These are phyloP conservation scores for Meteorus sp. DNA, from an alignment of 1,140 invertebrate genomes.

Conservation along the genomic window DNA sequence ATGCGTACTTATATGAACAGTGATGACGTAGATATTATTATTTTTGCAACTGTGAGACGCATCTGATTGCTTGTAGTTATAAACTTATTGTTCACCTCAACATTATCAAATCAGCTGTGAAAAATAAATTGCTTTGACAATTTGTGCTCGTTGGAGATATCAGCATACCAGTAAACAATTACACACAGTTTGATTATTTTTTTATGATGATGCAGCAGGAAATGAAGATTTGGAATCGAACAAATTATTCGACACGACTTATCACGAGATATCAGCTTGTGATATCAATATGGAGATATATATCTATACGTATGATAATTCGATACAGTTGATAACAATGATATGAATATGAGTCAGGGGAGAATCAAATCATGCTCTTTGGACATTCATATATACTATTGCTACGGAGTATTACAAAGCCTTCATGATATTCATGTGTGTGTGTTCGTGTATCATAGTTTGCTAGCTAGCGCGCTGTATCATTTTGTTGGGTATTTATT, in stretches of 20 bases:
- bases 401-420: background rate
- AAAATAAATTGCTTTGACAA: no score
- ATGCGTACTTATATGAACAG: no score
- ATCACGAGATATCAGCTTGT: background rate
- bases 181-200: background rate
- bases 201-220: background rate
- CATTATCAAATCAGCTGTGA: constrained; percentile 14
- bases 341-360: background rate
- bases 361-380: constrained; percentile 10
- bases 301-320: no score
- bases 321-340: constrained; percentile 2
- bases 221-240: background rate
- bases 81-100: no score
- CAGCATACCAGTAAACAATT: no score
- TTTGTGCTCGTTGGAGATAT: no score
- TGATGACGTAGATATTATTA: background rate
- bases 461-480: background rate
- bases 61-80: no score
- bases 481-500: background rate
- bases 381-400: constrained; percentile 3
- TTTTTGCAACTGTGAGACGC: no score
- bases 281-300: constrained; percentile 1
- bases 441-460: background rate
- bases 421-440: constrained; percentile 1
- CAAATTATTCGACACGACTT: background rate